Conservation (phyloP, 1,140 invertebrate genomes). For the Phortica variegata region DNA sequence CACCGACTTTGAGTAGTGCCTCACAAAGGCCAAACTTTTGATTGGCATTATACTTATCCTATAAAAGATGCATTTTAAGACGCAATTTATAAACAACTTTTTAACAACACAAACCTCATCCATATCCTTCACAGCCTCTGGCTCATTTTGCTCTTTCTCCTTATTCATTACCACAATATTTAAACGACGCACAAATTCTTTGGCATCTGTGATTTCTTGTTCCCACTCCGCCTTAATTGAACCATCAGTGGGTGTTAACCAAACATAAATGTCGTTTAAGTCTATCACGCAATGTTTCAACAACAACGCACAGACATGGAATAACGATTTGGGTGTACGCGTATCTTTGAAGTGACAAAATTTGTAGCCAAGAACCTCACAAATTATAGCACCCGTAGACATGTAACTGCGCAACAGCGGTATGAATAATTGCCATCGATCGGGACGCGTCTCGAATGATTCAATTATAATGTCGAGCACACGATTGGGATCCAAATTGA, state of each 20-base stretch:
- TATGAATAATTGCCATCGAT: constrained; percentile 77
- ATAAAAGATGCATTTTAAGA: background rate
- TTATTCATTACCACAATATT: constrained; percentile 83
- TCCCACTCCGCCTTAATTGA: constrained; percentile 80
- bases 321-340: constrained; percentile 78
- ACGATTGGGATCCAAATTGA: constrained; percentile 98
- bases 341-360: constrained; percentile 75
- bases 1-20: constrained; percentile 83
- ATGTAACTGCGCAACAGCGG: constrained; percentile 83
- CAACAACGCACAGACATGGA: constrained; percentile 85
- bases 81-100: background rate
- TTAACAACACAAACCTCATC: constrained; percentile 58
- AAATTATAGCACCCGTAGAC: constrained; percentile 79
- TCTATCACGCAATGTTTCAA: constrained; percentile 84
- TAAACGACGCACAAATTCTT: constrained; percentile 83
- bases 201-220: constrained; percentile 78
- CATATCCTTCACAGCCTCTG: constrained; percentile 71
- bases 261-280: constrained; percentile 86
- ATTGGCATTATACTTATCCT: constrained; percentile 72
- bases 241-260: constrained; percentile 84
- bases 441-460: constrained; percentile 88
- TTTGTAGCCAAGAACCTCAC: constrained; percentile 94
- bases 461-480: constrained; percentile 96
- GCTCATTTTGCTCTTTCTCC: constrained; percentile 73
- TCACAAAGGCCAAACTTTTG: constrained; percentile 93